phyloP scores from a whole-genome alignment of 2,113 vertebrate species.

The Lamprologus tigripictilis region DNA sequence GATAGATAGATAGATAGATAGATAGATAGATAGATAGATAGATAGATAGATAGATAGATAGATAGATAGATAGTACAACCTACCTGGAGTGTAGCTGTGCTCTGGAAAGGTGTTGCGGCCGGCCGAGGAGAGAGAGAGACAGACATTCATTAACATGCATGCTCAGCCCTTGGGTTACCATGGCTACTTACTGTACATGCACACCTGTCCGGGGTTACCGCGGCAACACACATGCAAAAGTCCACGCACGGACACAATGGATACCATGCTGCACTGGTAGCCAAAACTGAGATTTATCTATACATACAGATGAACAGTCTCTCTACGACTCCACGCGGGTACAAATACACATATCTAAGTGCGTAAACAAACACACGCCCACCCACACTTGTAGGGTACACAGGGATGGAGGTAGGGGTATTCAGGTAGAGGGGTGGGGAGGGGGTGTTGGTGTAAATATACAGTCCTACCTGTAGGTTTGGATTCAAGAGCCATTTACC shows the following conservation, averaged over 20 bases:
- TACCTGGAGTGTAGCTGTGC: conserved; percentile 99
- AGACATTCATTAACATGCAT: conserved; percentile 99
- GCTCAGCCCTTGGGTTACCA: conserved; percentile 76
- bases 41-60: conserved; percentile 55
- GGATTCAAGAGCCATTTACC: conserved; percentile 64
- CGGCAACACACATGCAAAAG: conserved; percentile 59
- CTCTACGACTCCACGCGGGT: background rate
- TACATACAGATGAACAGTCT: background rate
- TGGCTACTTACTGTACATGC: conserved; percentile 71
- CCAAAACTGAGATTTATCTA: conserved; percentile 27
- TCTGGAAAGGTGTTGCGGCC: conserved; percentile 86
- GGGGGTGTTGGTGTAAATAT: conserved; percentile 12
- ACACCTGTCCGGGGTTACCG: conserved; percentile 58
- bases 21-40: conserved; percentile 52
- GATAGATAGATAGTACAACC: conserved; percentile 72
- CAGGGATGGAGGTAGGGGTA: background rate
- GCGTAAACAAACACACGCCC: conserved; percentile 12
- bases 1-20: conserved; percentile 62
- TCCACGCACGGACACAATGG: conserved; percentile 51
- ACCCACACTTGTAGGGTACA: conserved; percentile 13
- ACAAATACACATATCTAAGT: conserved; percentile 1
- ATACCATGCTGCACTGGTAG: conserved; percentile 57
- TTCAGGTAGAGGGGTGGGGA: background rate
- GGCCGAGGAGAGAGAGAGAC: conserved; percentile 97
- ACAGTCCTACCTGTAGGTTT: conserved; percentile 72